Base-by-base conservation (phyloP, 2,888 invertebrate genomes). In the Melanchra persicariae region DNA sequence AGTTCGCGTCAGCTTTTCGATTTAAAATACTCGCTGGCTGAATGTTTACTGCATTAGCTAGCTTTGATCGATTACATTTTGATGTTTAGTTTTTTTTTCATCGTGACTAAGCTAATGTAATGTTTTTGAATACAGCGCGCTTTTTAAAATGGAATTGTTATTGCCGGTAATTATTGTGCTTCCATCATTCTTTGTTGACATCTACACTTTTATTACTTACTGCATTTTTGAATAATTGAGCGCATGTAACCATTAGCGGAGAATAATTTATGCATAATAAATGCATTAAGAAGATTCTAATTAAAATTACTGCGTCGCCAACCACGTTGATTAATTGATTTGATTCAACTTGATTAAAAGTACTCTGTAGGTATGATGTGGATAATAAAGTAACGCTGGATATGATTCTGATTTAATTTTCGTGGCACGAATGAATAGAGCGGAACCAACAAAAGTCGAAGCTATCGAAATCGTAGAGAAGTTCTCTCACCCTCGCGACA, bases 11-110 rank as follows among this genome's bases (percentile, higher is more conserved):
- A 85, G 84, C 83, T 90, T 91, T 91, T 91, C 92, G 91, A 91
- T 92, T 93, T 93, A 92, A 93, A 93, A 93, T 90, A 90, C 89
- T 84, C 83, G 81, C 86, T 82, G 84, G 82, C 83, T 75, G 79
- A 83, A 81, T 89, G 89, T 90, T 92, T 90, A 87, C 91, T 89
- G 88, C 90, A 91, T 91, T 92, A 92, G 87, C 82, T 81, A 92
- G 87, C 81, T 81, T 87, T 87, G 84, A 88, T 87, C 85, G 87
- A 88, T 86, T 80, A 85, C 77, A 79, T 79, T 81, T 79, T 79
- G 76, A 75, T 72, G 78, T 82, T 81, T 78, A 74, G 72, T 74
- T 74, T 67, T 81, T 80, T 74, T 82, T 81, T 65, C 37, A 69
- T 67, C 64, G 65, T 83, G 83, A 83, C 82, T 86, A 79, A 79